Evolutionary conservation across 2,113 vertebrate genomes (phyloP).

Genomic region (Crotophaga sulcirostris): DNA sequence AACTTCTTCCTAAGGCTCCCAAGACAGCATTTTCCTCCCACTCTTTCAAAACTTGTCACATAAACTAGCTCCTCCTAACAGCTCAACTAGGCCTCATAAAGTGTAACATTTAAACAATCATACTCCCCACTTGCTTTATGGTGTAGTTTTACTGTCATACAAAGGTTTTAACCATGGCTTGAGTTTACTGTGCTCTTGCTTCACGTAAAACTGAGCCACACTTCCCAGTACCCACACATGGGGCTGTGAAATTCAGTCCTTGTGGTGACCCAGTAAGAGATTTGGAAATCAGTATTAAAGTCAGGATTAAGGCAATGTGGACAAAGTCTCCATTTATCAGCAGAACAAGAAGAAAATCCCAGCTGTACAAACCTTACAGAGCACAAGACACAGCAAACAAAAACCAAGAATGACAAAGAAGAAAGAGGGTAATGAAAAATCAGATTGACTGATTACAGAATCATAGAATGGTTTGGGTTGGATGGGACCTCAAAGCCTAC

Average conservation of each 20-base stretch:
- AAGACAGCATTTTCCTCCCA: neutral
- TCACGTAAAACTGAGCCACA: neutral
- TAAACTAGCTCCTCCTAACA: conserved; percentile 19
- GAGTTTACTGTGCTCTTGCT: neutral
- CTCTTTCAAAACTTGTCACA: neutral
- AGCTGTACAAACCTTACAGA: neutral
- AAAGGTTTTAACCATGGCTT: neutral
- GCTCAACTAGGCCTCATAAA: neutral
- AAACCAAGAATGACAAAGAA: neutral
- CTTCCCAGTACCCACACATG: neutral
- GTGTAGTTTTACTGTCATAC: neutral
- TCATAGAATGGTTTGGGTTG: no score
- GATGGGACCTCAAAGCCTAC: no score
- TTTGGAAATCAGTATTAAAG: neutral
- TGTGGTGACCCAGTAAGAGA: neutral
- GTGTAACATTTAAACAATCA: neutral
- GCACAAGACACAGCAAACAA: neutral
- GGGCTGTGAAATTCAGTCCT: neutral
- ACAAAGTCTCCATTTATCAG: neutral
- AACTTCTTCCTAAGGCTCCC: neutral
- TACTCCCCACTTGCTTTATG: neutral
- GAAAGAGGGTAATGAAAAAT: neutral
- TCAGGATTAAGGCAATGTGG: neutral
- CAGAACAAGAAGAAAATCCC: neutral
- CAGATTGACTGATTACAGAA: neutral